phyloP scores from a whole-genome alignment of 2,113 vertebrate genomes.

The Catharus bicknelli region DNA sequence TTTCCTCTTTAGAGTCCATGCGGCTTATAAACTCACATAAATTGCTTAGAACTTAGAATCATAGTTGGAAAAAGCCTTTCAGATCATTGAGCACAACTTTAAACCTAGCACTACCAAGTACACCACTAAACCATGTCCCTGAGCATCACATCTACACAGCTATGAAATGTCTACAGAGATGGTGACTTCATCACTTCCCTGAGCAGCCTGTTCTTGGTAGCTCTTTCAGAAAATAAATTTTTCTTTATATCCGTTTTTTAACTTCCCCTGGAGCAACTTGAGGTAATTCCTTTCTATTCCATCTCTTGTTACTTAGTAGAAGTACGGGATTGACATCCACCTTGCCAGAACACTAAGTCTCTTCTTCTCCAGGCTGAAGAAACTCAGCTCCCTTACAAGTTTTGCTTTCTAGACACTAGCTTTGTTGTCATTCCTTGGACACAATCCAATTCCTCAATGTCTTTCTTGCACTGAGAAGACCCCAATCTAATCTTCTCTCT shows the following conservation, averaged over 20 bases:
- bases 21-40: neutral
- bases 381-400: neutral
- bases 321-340: neutral
- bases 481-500: neutral
- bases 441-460: fast-evolving
- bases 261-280: neutral
- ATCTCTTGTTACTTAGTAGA: fast-evolving
- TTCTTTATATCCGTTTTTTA: neutral
- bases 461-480: neutral
- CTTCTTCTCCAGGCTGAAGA: neutral
- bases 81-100: neutral
- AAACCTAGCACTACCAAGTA: no score
- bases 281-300: neutral
- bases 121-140: neutral
- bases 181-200: neutral
- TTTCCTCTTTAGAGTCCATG: neutral
- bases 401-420: neutral
- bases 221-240: neutral
- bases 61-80: neutral
- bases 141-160: neutral
- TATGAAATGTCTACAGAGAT: neutral
- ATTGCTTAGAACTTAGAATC: neutral
- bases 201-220: neutral
- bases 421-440: neutral
- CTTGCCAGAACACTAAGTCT: neutral